These are phyloP conservation scores for Telenomus remus DNA, from an alignment of 1,140 invertebrate species.

Conservation along the genomic window DNA sequence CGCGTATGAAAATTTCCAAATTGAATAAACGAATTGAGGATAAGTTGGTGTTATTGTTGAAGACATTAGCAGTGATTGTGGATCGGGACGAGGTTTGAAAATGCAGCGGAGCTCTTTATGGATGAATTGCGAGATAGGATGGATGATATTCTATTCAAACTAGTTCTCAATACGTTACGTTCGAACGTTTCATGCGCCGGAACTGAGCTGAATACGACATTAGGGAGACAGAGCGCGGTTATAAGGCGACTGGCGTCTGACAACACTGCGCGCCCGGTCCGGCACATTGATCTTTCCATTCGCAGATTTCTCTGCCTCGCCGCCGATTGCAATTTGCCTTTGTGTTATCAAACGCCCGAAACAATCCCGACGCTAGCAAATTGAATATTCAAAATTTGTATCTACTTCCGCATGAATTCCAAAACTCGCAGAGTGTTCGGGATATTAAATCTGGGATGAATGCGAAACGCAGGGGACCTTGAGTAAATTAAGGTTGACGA, in stretches of 20 bases:
- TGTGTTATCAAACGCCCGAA: constrained; percentile 31
- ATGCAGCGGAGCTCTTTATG: constrained; percentile 34
- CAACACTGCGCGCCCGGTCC: constrained; percentile 14
- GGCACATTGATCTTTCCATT: constrained; percentile 42
- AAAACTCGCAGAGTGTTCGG: neutral
- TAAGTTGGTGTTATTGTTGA: constrained; percentile 13
- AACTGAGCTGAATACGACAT: constrained; percentile 54
- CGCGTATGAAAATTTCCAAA: too few species aligned
- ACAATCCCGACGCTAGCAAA: constrained; percentile 23
- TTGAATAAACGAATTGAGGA: too few species aligned
- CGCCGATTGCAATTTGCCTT: constrained; percentile 35
- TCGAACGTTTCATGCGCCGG: constrained; percentile 52
- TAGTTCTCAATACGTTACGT: constrained; percentile 51
- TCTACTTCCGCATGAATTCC: constrained; percentile 15
- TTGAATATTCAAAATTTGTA: constrained; percentile 43
- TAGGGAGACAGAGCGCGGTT: constrained; percentile 45
- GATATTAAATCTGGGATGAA: too few species aligned
- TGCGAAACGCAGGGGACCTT: too few species aligned
- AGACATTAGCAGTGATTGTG: constrained; percentile 15
- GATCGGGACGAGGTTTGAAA: constrained; percentile 26
- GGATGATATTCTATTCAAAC: constrained; percentile 54
- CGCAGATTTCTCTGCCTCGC: constrained; percentile 4
- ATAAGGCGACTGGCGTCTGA: constrained; percentile 25
- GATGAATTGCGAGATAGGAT: constrained; percentile 40
- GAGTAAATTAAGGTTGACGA: constrained; percentile 13